phyloP scores from a whole-genome alignment of 2,888 invertebrate species.

The Brachyptera risi region DNA sequence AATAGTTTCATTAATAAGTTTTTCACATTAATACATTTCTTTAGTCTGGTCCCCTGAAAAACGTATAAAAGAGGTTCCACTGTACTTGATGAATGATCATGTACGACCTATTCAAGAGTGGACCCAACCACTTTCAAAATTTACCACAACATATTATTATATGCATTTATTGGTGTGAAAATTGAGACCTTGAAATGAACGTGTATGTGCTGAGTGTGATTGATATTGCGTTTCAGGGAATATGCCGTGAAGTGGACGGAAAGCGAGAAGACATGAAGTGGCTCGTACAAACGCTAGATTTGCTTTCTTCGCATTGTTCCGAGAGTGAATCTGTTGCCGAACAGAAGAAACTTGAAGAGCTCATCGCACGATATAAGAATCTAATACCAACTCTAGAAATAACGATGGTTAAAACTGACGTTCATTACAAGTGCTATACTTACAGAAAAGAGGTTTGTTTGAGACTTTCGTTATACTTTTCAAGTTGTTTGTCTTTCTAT shows the following conservation, averaged over 20 bases:
- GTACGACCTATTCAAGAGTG: too few species aligned
- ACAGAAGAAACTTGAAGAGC: slow-evolving; percentile 73
- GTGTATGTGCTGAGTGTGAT: neutral
- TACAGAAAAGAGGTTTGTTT: slow-evolving; percentile 76
- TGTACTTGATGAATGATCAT: too few species aligned
- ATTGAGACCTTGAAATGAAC: too few species aligned
- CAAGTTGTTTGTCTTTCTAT: too few species aligned
- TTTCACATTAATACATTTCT: too few species aligned
- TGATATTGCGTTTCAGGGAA: slow-evolving; percentile 60
- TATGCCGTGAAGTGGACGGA: slow-evolving; percentile 85
- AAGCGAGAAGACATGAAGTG: slow-evolving; percentile 94
- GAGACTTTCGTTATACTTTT: too few species aligned
- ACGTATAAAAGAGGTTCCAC: too few species aligned
- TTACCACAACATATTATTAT: neutral
- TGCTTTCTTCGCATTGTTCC: slow-evolving; percentile 75
- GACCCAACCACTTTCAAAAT: too few species aligned
- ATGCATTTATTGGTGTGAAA: too few species aligned
- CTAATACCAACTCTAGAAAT: slow-evolving; percentile 89
- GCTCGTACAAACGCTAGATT: slow-evolving; percentile 87
- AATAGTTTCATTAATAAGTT: too few species aligned
- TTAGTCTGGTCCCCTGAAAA: too few species aligned
- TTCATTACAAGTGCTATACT: slow-evolving; percentile 87
- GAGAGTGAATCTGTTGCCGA: slow-evolving; percentile 75
- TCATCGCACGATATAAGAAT: slow-evolving; percentile 85
- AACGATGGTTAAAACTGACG: slow-evolving; percentile 88